A percentile compares a stretch with the other conserved stretches of the same genome.
phyloP scores from a whole-genome alignment of 2,113 vertebrate species.

The Pelmatolapia mariae region DNA sequence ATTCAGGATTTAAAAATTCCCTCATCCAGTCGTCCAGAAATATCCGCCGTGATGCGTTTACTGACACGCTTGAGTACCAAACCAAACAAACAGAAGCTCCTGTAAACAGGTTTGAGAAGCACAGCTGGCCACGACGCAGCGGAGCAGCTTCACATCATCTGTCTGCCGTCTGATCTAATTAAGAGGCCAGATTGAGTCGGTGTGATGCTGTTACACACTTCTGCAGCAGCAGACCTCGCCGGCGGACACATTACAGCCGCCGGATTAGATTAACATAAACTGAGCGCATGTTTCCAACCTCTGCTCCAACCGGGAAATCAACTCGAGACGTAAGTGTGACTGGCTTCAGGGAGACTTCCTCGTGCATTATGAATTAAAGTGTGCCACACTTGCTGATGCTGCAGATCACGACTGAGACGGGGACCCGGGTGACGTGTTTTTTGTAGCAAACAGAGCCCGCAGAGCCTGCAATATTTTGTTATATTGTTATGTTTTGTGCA shows the following conservation, averaged over 20 bases:
- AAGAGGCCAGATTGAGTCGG: background rate
- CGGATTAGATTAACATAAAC: conserved; percentile 4
- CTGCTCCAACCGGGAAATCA: background rate
- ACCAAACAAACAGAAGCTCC: background rate
- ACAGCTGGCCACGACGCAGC: background rate
- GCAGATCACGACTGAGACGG: too few relatives aligned
- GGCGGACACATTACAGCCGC: background rate
- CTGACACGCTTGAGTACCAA: background rate
- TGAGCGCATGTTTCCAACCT: background rate
- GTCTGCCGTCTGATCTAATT: background rate
- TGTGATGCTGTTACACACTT: background rate
- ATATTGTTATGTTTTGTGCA: background rate
- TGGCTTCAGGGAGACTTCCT: rapidly evolving
- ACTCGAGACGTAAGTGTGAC: background rate
- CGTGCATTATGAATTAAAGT: background rate
- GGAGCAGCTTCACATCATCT: background rate
- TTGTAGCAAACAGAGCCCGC: background rate
- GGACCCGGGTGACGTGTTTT: background rate
- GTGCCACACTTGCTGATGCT: background rate
- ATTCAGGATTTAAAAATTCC: background rate
- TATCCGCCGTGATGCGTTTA: background rate
- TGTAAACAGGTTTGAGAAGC: background rate
- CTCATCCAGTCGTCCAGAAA: background rate
- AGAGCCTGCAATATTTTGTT: background rate
- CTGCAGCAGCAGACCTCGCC: background rate